phyloP scores from a whole-genome alignment of 2,797 vertebrate species.

The Hephaestus fuliginosus region DNA sequence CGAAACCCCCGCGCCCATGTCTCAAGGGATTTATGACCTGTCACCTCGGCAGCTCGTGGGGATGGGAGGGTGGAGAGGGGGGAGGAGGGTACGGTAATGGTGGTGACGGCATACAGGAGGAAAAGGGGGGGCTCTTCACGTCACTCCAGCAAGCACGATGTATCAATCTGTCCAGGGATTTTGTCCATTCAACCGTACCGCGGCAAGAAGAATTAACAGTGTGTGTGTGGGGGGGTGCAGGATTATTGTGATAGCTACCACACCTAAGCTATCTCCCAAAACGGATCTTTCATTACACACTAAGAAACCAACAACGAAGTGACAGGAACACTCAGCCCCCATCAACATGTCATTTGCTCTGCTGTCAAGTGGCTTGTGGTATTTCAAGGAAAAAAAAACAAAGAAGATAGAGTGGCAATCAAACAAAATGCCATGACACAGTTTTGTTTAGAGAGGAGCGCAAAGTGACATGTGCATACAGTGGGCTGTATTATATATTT shows the following conservation, averaged over 20 bases:
- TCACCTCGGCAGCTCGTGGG: slow-evolving; percentile 77
- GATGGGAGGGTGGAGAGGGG: slow-evolving; percentile 38
- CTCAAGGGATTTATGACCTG: slow-evolving; percentile 88
- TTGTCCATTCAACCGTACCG: slow-evolving; percentile 68
- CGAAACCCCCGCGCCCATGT: slow-evolving; percentile 62
- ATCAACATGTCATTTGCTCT: slow-evolving; percentile 68
- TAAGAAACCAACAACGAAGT: slow-evolving; percentile 36
- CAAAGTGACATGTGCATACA: slow-evolving; percentile 47
- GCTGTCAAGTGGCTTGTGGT: slow-evolving; percentile 60
- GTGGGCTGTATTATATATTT: slow-evolving; percentile 45
- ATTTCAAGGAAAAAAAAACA: slow-evolving; percentile 32
- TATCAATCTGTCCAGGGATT: slow-evolving; percentile 78
- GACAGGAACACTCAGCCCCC: slow-evolving; percentile 58
- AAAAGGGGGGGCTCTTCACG: slow-evolving; percentile 55
- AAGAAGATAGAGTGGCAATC: slow-evolving; percentile 50
- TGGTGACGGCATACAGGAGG: slow-evolving; percentile 33
- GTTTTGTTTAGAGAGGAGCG: slow-evolving; percentile 42
- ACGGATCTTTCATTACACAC: slow-evolving; percentile 60
- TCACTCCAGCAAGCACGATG: slow-evolving; percentile 67
- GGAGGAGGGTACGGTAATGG: slow-evolving; percentile 48
- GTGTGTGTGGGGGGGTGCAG: neutral
- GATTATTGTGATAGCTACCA: slow-evolving; percentile 61
- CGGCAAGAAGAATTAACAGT: slow-evolving; percentile 73
- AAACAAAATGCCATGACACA: slow-evolving; percentile 41
- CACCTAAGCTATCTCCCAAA: slow-evolving; percentile 56